Base-by-base conservation (phyloP, 2,888 invertebrate species). In the Leucophora obtusa region DNA sequence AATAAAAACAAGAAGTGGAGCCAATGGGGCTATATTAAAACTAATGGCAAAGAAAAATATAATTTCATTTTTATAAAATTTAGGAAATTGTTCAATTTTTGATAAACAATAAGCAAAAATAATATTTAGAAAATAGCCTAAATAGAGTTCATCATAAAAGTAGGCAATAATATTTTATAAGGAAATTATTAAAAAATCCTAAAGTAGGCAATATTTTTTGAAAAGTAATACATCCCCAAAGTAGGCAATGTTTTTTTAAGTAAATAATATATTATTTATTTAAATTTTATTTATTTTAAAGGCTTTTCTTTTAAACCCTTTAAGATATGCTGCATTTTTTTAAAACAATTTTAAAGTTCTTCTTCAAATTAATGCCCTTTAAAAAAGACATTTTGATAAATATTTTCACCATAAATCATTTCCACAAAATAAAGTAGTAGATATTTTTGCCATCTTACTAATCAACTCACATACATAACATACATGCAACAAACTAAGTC, bases 21-120 rank as follows among this genome's bases (percentile, higher is more conserved):
- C 77, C 79, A 73, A 60, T 70, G 82, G 79, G 81, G 70, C 82
- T 84, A 86, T 84, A 86, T 87, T 87, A 86, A 84, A 86, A 85
- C 84, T 88, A 85, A 87, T 88, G 85, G 84, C 54, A 7, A 18
- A 66, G 4, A 18, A 66, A 53, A 53, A 38, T 35, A 28, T 53
- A 14, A 15, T 18, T 54, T 66, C 14, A 14, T 38, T 21, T 28
- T 43, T n/a, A 28, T 51, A 15, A 66, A 38, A 18, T 54, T 66
- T 38, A n/a, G 58, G 58, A 59, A 59, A 35, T 59, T 10, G 2
- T 59, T 59, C 21, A 59, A 60, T 43, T 43, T 21, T 38, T 60
- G 35, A 35, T 11, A 47, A 7, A 47, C 43, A 47, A 38, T 38
- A 38, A 38, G 38, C 2, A 38, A 38, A 38, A 38, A 11, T 38